phyloP scores from a whole-genome alignment of 2,113 vertebrate genomes.

The Malurus melanocephalus region DNA sequence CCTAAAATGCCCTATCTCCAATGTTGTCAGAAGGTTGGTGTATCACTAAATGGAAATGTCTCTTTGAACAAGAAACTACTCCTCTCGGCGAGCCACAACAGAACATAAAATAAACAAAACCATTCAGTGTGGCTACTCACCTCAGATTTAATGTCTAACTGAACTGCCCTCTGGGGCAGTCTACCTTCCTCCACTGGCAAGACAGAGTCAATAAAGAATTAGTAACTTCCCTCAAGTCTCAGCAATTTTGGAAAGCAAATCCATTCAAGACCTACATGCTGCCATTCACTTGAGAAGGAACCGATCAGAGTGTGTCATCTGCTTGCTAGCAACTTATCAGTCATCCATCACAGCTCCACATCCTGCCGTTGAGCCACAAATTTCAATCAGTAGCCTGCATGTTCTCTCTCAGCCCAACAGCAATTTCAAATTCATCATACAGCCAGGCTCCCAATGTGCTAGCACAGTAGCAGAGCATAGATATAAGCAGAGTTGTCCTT shows the following conservation, averaged over 20 bases:
- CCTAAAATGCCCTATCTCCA: not conserved
- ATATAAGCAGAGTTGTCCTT: conserved; percentile 10
- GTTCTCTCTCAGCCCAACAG: not conserved
- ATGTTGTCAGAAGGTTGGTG: not conserved
- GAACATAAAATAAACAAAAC: not conserved
- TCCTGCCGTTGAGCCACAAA: conserved; percentile 25
- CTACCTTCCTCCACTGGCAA: not conserved
- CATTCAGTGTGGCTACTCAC: not conserved
- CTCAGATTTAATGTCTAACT: not conserved
- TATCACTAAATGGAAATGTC: not conserved
- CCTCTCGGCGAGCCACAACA: conserved; percentile 7
- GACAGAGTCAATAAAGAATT: not conserved
- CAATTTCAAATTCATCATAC: conserved; percentile 15
- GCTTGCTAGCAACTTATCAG: not conserved
- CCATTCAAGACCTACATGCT: not conserved
- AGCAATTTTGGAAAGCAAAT: conserved; percentile 4
- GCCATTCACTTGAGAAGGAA: conserved; percentile 24
- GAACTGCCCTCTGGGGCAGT: conserved; percentile 23
- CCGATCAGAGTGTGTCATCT: not conserved
- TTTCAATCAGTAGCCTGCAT: not conserved
- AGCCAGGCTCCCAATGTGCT: not conserved
- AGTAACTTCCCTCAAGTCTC: conserved; percentile 11
- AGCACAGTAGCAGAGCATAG: not conserved
- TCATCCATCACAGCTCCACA: conserved; percentile 1
- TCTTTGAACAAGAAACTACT: not conserved